phyloP scores from a whole-genome alignment of 1,140 invertebrate species.

The Drosophila carrolli region DNA sequence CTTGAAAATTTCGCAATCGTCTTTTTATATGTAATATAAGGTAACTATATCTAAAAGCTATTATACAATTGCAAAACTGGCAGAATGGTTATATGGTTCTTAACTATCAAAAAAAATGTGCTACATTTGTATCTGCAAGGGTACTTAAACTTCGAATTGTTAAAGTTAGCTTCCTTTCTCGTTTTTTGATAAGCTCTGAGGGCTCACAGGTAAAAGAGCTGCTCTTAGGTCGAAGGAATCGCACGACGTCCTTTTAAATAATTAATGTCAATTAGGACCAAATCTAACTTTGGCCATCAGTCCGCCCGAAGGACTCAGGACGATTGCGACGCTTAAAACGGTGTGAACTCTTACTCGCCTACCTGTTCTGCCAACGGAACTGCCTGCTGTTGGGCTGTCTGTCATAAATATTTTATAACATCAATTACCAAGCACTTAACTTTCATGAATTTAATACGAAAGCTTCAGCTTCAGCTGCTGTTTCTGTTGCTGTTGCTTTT shows the following conservation, averaged over 20 bases:
- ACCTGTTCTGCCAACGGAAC: slow-evolving; percentile 22
- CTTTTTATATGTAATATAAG: no score
- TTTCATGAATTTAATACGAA: slow-evolving; percentile 84
- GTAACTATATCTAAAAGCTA: no score
- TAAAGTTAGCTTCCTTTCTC: no score
- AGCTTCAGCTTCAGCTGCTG: slow-evolving; percentile 50
- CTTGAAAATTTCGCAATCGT: no score
- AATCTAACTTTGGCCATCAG: slow-evolving; percentile 79
- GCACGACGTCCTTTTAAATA: slow-evolving; percentile 80
- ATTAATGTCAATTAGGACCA: slow-evolving; percentile 83
- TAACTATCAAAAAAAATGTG: no score
- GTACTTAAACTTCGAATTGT: no score
- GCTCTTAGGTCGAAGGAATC: slow-evolving; percentile 59
- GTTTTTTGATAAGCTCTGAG: slow-evolving; percentile 11
- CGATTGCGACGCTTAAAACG: slow-evolving; percentile 28
- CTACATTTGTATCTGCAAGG: no score
- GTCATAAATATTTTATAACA: slow-evolving; percentile 85
- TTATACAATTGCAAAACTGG: no score
- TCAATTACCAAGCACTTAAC: slow-evolving; percentile 85
- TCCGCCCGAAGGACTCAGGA: slow-evolving; percentile 26
- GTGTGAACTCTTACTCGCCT: slow-evolving; percentile 15
- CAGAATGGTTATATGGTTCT: no score
- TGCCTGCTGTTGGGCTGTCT: slow-evolving; percentile 34
- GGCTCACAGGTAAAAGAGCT: slow-evolving; percentile 27
- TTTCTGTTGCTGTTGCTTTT: not conserved